Percentiles rank a stretch among this genome's conserved stretches.
Conservation (phyloP, 2,113 vertebrate species). For the Pica pica region DNA sequence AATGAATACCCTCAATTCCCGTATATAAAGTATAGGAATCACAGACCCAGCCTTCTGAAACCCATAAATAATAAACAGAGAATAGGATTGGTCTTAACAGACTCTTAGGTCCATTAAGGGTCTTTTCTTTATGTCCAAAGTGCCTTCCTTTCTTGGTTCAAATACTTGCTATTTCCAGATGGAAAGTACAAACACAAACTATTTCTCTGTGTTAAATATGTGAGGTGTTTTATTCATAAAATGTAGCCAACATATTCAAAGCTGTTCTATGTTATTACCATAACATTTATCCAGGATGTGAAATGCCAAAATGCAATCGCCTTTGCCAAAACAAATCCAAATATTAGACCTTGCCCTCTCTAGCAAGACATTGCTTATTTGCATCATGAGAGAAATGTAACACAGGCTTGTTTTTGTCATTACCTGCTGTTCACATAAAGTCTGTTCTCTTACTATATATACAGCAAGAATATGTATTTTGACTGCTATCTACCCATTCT, state of each 20-base stretch:
- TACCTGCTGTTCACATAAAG: not conserved
- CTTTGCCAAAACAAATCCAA: not conserved
- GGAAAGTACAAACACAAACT: not conserved
- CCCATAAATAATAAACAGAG: not conserved
- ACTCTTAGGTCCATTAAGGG: not conserved
- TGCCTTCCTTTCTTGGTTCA: not conserved
- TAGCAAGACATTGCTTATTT: not conserved
- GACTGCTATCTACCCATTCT: not conserved
- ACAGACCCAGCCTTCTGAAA: not conserved
- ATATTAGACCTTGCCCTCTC: not conserved
- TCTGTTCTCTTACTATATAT: not conserved
- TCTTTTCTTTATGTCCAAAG: not conserved
- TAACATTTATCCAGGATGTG: not conserved
- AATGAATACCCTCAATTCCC: not conserved
- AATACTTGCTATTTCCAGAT: not conserved
- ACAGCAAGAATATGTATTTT: not conserved
- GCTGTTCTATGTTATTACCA: not conserved
- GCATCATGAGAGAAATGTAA: not conserved
- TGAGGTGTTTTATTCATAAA: not conserved
- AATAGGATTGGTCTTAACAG: not conserved
- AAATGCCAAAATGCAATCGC: not conserved
- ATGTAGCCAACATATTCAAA: not conserved
- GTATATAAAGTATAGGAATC: not conserved
- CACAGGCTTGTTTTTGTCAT: not conserved
- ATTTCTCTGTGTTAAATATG: not conserved